A percentile compares a stretch with the other conserved stretches of the same genome.
Conservation (phyloP, 2,113 vertebrate species). For the Beaufortia kweichowensis region DNA sequence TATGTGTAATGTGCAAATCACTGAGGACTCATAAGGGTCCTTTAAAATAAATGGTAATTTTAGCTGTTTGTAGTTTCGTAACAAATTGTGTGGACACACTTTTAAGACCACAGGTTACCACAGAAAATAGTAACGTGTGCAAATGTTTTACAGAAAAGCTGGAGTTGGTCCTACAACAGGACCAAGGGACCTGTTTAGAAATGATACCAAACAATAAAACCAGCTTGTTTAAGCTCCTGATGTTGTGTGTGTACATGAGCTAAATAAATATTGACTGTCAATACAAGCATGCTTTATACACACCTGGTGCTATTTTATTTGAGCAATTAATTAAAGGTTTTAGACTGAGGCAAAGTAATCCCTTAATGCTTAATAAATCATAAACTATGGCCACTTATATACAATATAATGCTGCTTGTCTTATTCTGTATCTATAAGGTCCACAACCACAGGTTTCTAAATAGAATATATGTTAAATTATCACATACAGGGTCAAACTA, state of each 20-base stretch:
- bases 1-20: too few relatives aligned
- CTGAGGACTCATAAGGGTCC: not conserved
- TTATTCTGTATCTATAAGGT: not conserved
- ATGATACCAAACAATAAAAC: too few relatives aligned
- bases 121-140: not conserved
- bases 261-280: conserved; percentile 42
- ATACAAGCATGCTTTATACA: conserved; percentile 35
- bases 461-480: conserved; percentile 1
- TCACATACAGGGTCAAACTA: too few relatives aligned
- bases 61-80: not conserved
- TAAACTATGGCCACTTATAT: not conserved
- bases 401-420: not conserved
- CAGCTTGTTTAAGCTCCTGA: not conserved
- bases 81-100: conserved; percentile 22
- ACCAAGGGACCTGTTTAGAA: not conserved
- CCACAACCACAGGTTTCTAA: not conserved
- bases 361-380: not conserved
- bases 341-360: not conserved
- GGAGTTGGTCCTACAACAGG: not conserved
- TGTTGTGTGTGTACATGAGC: conserved; percentile 16
- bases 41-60: not conserved
- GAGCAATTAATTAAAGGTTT: not conserved
- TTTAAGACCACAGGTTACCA: not conserved
- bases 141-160: not conserved
- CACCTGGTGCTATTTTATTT: conserved; percentile 15